Percentiles rank a stretch among this genome's conserved stretches.
phyloP scores from a whole-genome alignment of 1,140 invertebrate genomes.

The Thrips palmi region DNA sequence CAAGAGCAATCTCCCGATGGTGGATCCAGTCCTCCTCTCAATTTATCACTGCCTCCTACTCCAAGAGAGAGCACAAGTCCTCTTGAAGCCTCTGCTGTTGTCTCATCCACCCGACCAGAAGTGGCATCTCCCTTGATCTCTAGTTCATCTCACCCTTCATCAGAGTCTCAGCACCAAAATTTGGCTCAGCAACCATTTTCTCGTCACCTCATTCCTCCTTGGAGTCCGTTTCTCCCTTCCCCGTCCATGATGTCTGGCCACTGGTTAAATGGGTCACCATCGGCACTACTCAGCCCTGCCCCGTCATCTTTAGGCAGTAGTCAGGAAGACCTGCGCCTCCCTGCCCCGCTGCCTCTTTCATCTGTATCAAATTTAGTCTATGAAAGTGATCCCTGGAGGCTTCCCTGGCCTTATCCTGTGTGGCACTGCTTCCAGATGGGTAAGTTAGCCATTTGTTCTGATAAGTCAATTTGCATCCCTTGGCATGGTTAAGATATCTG shows the following conservation, averaged over 20 bases:
- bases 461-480: not conserved
- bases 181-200: not conserved
- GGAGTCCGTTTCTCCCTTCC: slow-evolving; percentile 8
- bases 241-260: slow-evolving; percentile 5
- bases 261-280: slow-evolving; percentile 9
- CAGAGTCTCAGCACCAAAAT: not conserved
- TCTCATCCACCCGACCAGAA: not conserved
- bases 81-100: not conserved
- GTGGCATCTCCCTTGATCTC: slow-evolving; percentile 1
- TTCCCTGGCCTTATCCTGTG: slow-evolving; percentile 14
- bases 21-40: not conserved
- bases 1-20: not conserved
- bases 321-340: slow-evolving; percentile 15
- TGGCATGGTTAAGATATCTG: not conserved
- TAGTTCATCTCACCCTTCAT: not conserved
- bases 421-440: slow-evolving; percentile 18
- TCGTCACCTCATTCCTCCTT: not conserved
- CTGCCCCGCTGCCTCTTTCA: not conserved
- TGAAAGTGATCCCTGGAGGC: slow-evolving; percentile 6
- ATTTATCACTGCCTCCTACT: not conserved
- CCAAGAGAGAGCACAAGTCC: too few relatives aligned
- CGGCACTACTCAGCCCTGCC: slow-evolving; percentile 15
- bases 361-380: too few relatives aligned
- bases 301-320: slow-evolving; percentile 16
- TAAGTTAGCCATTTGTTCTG: slow-evolving; percentile 5